Evolutionary conservation across 2,113 vertebrate species (phyloP).

Genomic region (Argyrosomus japonicus): DNA sequence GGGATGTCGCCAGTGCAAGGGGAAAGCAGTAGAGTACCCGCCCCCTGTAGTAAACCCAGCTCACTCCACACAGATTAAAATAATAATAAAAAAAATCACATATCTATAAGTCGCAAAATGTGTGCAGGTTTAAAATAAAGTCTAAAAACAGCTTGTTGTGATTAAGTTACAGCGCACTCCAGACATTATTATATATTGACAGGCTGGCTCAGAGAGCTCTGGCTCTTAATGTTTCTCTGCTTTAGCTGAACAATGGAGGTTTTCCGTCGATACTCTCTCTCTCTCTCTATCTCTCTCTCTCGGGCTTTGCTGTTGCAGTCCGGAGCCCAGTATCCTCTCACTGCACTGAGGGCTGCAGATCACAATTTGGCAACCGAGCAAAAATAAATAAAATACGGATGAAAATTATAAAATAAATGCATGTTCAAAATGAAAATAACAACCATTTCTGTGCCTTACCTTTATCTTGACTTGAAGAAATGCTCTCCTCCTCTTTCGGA

Average conservation of each 20-base stretch:
- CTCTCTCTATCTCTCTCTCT: neutral
- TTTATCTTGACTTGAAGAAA: constrained; percentile 92
- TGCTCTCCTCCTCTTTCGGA: constrained; percentile 98
- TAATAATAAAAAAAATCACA: neutral
- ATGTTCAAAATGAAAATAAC: neutral
- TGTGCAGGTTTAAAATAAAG: neutral
- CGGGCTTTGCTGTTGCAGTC: constrained; percentile 50
- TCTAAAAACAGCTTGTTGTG: neutral
- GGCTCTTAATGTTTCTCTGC: constrained; percentile 39
- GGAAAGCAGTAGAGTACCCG: constrained; percentile 57
- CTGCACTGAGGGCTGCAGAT: constrained; percentile 46
- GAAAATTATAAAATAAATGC: neutral
- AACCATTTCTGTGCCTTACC: constrained; percentile 82
- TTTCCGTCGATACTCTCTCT: constrained; percentile 46
- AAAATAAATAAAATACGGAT: constrained; percentile 18
- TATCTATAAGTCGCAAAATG: neutral
- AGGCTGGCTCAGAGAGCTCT: constrained; percentile 18
- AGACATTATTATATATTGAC: neutral
- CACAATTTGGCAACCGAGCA: constrained; percentile 39
- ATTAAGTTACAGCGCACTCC: constrained; percentile 5
- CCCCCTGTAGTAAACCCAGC: constrained; percentile 76
- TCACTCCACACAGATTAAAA: constrained; percentile 33
- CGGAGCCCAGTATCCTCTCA: constrained; percentile 34
- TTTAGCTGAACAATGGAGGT: constrained; percentile 73
- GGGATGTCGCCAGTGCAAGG: constrained; percentile 41